Evolutionary conservation across 1,140 invertebrate species (phyloP), one percentile per base, ranked within the genome.

Genomic region (Epicauta chinensis): DNA sequence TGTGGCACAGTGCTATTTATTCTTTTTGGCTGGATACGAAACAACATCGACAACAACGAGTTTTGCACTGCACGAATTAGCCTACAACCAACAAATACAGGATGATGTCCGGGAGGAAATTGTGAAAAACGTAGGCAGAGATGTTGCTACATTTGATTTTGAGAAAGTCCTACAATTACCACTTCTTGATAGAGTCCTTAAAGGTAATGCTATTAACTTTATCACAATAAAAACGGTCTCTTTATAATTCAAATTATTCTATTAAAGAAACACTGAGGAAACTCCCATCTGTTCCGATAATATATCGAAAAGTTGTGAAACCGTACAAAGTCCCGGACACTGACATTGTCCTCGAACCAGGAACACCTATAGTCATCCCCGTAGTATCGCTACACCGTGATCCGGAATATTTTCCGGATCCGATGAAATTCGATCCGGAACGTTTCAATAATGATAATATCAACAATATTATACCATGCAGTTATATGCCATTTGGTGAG

Each of bases 401-500:
- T 58, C 62, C 74, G 0, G 62, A 79, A 41, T 72, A 75, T 52
- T 87, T 76, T 64, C 76, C 81, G 0, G 71, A 86, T 44, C 83
- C 86, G 0, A 69, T 81, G 11, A 65, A 63, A 6, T 84, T 82
- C 60, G 73, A 82, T 67, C 84, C 83, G 0, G 69, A 69, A 65
- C 14, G 68, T 73, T 34, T 34, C 32, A 10, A 34, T 34, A 1
- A 34, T 34, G 2, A 34, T 4, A 12, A 23, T 5, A 34, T 5
- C 29, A 10, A 1, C 3, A 34, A 57, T 65, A 9, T 69, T 79
- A 32, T 78, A 76, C 61, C 74, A 71, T 2, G 78, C 73, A 62
- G 77, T 0, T 86, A 78, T 58, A 72, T 87, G 12, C 81, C 84
- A 1, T 89, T 89, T 61, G 85, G 84, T 30, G 80, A 83, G 42